Conservation (phyloP, 2,113 vertebrate species). For the Corythoichthys haematopterus region DNA sequence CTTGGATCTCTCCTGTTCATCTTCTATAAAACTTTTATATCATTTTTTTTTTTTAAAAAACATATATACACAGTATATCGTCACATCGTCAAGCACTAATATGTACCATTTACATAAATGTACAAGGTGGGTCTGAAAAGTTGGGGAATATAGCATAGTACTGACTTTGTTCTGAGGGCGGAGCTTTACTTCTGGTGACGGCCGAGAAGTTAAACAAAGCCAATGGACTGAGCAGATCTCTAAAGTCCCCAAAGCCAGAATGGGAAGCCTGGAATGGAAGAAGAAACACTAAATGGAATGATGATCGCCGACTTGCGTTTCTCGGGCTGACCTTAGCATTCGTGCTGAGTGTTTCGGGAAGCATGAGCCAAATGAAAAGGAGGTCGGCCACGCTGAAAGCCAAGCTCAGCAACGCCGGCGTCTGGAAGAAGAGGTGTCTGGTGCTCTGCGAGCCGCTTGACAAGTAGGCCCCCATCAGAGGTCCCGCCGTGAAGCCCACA, state of each 20-base stretch:
- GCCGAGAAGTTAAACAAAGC: slow-evolving; percentile 87
- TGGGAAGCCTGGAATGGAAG: slow-evolving; percentile 60
- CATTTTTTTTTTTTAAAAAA: too few relatives aligned
- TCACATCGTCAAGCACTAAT: too few relatives aligned
- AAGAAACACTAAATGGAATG: background rate
- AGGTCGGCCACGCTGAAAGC: slow-evolving; percentile 77
- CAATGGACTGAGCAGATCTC: slow-evolving; percentile 81
- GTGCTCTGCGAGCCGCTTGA: slow-evolving; percentile 57
- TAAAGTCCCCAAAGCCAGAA: slow-evolving; percentile 69
- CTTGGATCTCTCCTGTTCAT: too few relatives aligned
- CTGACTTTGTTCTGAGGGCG: slow-evolving; percentile 72
- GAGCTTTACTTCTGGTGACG: slow-evolving; percentile 71
- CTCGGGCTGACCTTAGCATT: slow-evolving; percentile 74
- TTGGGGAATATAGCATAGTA: background rate
- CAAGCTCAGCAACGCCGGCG: slow-evolving; percentile 79
- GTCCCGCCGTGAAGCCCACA: slow-evolving; percentile 90
- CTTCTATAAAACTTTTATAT: too few relatives aligned
- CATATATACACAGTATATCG: too few relatives aligned
- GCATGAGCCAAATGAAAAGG: slow-evolving; percentile 81
- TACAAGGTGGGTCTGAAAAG: too few relatives aligned
- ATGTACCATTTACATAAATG: too few relatives aligned
- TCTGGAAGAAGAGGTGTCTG: slow-evolving; percentile 74
- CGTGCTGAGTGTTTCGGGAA: slow-evolving; percentile 85
- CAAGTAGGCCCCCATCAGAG: slow-evolving; percentile 88
- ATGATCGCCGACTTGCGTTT: background rate